Conservation (phyloP, 2,113 vertebrate species). For the Proteles cristata region DNA sequence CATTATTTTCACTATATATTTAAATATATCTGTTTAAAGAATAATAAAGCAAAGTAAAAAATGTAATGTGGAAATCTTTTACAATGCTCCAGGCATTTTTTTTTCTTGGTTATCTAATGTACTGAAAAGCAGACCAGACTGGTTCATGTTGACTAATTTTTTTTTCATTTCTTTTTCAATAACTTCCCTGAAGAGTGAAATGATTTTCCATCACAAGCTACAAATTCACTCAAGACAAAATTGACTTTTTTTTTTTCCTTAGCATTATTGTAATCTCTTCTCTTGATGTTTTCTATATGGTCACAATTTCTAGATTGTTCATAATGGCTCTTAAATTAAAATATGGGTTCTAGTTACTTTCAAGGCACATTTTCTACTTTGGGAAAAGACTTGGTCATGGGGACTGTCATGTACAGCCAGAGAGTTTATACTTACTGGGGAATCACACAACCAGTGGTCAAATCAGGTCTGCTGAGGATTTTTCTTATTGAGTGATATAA, state of each 20-base stretch:
- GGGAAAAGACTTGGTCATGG: not conserved
- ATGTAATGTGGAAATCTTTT: not conserved
- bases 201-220: slow-evolving; percentile 1
- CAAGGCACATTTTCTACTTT: not conserved
- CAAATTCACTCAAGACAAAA: slow-evolving; percentile 18
- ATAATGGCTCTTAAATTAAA: not conserved
- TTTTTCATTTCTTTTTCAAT: not conserved
- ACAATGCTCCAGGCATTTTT: not conserved
- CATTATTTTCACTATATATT: not conserved
- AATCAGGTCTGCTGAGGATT: not conserved
- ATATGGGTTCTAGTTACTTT: not conserved
- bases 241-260: not conserved
- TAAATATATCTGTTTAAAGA: not conserved
- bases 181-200: not conserved
- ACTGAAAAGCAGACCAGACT: not conserved
- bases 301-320: not conserved
- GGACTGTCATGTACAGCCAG: not conserved
- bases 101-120: not conserved
- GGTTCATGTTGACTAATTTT: not conserved
- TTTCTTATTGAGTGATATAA: not conserved
- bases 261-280: not conserved
- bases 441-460: not conserved
- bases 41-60: not conserved
- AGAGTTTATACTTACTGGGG: not conserved
- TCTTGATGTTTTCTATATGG: not conserved